Conservation (phyloP, 1,140 invertebrate genomes). For the Mamestra configurata region DNA sequence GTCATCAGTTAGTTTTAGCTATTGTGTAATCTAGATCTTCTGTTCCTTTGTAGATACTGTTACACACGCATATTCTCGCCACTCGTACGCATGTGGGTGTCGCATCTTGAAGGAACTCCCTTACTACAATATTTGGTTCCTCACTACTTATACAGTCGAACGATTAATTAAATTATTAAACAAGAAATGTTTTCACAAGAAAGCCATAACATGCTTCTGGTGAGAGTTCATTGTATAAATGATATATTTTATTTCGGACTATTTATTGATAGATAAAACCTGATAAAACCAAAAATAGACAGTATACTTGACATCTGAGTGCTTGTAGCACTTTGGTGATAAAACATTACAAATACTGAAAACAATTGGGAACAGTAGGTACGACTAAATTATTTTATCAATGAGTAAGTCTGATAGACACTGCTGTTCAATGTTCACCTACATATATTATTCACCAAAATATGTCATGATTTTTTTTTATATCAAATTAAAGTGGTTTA, state of each 20-base stretch:
- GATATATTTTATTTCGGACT: no score
- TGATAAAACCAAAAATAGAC: not conserved
- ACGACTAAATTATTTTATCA: not conserved
- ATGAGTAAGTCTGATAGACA: not conserved
- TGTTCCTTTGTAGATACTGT: not conserved
- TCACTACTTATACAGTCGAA: no score
- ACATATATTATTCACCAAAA: not conserved
- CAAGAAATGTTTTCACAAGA: no score
- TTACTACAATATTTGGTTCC: not conserved
- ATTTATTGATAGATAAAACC: not conserved
- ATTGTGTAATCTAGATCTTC: not conserved
- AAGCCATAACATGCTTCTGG: no score
- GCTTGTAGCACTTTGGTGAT: not conserved
- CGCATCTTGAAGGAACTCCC: not conserved
- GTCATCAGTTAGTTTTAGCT: not conserved
- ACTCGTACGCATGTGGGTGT: conserved; percentile 22
- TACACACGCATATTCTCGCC: conserved; percentile 5
- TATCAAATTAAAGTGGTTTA: not conserved
- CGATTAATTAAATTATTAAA: no score
- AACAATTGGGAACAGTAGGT: not conserved
- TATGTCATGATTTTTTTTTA: not conserved
- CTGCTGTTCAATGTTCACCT: not conserved
- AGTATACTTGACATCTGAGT: not conserved
- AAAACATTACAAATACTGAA: not conserved
- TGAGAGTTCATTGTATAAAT: no score